A percentile compares a stretch with the other conserved stretches of the same genome.
These are phyloP conservation scores for Onthophagus taurus DNA, from an alignment of 1,140 invertebrate species.

Conservation along the genomic window DNA sequence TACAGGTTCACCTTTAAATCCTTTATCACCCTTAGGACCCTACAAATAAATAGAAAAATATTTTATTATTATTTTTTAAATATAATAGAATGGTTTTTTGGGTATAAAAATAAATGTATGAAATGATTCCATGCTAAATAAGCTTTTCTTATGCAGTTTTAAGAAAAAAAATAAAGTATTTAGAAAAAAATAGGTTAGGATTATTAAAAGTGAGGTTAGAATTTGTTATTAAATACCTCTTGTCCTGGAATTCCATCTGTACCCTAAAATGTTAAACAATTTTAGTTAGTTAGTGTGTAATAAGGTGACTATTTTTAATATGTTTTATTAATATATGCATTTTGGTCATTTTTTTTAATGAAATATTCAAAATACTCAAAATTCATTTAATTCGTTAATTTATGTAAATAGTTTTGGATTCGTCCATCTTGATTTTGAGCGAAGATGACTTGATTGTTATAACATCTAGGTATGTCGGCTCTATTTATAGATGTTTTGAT, in stretches of 20 bases:
- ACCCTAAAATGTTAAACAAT: conserved; percentile 56
- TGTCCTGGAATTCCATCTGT: conserved; percentile 85
- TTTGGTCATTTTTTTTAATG: too few species aligned
- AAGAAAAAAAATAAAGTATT: background rate
- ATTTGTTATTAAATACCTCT: conserved; percentile 53
- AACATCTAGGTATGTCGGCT: too few species aligned
- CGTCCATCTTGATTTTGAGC: too few species aligned
- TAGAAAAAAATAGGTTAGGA: background rate
- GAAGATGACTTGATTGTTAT: too few species aligned
- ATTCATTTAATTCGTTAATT: too few species aligned
- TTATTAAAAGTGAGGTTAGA: background rate
- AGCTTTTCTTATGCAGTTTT: background rate
- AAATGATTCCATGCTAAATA: background rate
- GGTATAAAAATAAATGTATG: background rate
- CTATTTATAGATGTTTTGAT: too few species aligned
- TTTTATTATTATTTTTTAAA: too few species aligned
- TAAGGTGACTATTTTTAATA: background rate
- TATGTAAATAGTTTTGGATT: too few species aligned
- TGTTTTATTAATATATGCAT: too few species aligned
- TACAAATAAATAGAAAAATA: conserved; percentile 37
- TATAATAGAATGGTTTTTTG: too few species aligned
- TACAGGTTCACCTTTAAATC: conserved; percentile 77
- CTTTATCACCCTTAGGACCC: conserved; percentile 80
- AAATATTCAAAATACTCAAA: too few species aligned
- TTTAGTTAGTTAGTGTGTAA: background rate